phyloP scores from a whole-genome alignment of 2,113 vertebrate genomes.

The Tenrec ecaudatus region DNA sequence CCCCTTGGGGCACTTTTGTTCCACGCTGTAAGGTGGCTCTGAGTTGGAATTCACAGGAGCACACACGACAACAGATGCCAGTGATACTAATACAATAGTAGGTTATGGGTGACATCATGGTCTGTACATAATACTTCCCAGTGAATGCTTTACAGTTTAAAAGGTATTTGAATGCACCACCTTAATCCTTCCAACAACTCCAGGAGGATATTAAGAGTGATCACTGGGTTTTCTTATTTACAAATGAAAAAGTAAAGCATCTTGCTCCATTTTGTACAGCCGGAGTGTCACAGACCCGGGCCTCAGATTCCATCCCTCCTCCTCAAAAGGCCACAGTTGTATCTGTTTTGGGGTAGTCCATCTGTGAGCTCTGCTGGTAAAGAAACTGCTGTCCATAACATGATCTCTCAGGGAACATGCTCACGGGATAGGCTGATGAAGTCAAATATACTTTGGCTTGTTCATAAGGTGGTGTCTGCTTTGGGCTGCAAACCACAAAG shows the following conservation, averaged over 20 bases:
- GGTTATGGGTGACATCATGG: neutral
- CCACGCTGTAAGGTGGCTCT: neutral
- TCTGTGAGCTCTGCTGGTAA: neutral
- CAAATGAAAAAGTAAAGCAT: neutral
- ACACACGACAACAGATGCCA: neutral
- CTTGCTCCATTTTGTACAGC: neutral
- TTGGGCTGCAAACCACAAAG: too few species aligned
- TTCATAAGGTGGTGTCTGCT: neutral
- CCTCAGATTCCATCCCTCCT: neutral
- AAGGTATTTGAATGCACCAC: neutral
- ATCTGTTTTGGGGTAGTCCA: neutral
- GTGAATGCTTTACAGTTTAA: neutral
- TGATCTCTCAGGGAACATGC: neutral
- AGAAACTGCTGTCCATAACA: neutral
- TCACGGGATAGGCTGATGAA: neutral
- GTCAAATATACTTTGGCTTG: neutral
- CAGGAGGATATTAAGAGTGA: neutral
- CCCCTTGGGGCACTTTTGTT: neutral
- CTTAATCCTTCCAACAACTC: neutral
- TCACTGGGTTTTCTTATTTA: neutral
- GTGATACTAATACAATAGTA: neutral
- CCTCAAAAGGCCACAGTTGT: neutral
- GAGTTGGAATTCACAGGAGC: neutral
- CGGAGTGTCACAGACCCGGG: neutral
- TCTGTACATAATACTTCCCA: neutral